Percentiles rank a stretch among this genome's conserved stretches.
Conservation (phyloP, 2,797 vertebrate genomes). For the Sebastes jordani region DNA sequence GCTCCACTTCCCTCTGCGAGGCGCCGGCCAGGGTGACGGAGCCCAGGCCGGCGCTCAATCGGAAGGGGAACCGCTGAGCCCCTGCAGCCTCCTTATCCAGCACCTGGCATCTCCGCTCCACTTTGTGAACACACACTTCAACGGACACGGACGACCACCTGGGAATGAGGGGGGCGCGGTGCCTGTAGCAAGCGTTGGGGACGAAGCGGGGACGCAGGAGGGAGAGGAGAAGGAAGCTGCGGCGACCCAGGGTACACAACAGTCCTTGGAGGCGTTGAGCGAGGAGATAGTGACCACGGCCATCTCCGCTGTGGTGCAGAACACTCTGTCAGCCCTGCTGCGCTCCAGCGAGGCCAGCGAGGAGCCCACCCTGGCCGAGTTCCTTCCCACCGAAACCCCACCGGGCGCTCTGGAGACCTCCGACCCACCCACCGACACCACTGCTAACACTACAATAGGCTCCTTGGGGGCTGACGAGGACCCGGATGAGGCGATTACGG, state of each 20-base stretch:
- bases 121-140: slow-evolving; percentile 99
- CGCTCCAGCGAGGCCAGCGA: slow-evolving; percentile 84
- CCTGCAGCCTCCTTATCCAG: slow-evolving; percentile 81
- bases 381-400: slow-evolving; percentile 62
- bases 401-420: slow-evolving; percentile 50
- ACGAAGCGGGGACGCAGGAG: slow-evolving; percentile 25
- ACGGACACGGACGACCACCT: slow-evolving; percentile 80
- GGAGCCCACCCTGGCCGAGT: slow-evolving; percentile 74
- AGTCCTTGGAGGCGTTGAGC: slow-evolving; percentile 86
- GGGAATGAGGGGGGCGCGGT: slow-evolving; percentile 35
- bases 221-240: slow-evolving; percentile 17
- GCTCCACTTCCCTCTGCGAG: slow-evolving; percentile 77
- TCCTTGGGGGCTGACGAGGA: slow-evolving; percentile 43
- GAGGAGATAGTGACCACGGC: slow-evolving; percentile 91
- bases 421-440: slow-evolving; percentile 23
- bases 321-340: slow-evolving; percentile 88
- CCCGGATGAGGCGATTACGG: slow-evolving; percentile 22
- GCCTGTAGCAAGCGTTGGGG: slow-evolving; percentile 13
- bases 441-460: slow-evolving; percentile 29
- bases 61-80: slow-evolving; percentile 66
- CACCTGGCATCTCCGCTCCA: slow-evolving; percentile 93
- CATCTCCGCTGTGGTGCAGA: slow-evolving; percentile 89
- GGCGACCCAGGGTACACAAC: slow-evolving; percentile 65
- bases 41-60: slow-evolving; percentile 5
- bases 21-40: slow-evolving; percentile 10